Evolutionary conservation across 2,888 invertebrate species (phyloP).

Genomic region (Drosophila lutescens): DNA sequence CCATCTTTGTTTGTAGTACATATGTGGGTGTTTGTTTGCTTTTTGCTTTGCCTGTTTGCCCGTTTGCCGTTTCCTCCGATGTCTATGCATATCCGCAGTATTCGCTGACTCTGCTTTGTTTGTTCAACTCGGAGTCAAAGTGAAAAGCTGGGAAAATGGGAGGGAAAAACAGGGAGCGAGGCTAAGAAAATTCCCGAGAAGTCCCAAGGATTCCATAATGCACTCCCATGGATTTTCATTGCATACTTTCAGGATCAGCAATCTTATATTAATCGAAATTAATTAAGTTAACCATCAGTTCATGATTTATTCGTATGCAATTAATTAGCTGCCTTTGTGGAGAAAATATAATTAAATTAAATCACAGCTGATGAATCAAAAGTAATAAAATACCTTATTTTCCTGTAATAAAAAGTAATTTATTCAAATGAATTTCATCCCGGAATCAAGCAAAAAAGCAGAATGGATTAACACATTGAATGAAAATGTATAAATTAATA

Average conservation of each 20-base stretch:
- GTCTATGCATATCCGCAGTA: constrained; percentile 57
- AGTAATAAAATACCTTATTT: neutral
- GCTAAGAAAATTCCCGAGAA: neutral
- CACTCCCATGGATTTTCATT: neutral
- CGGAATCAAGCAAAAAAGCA: neutral
- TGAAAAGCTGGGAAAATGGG: neutral
- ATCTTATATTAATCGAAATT: neutral
- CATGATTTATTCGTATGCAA: neutral
- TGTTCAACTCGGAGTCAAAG: constrained; percentile 21
- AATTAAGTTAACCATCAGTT: neutral
- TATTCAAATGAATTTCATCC: neutral
- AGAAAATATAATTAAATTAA: constrained; percentile 5
- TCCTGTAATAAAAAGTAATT: neutral
- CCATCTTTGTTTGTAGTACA: constrained; percentile 1
- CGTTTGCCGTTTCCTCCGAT: constrained; percentile 46
- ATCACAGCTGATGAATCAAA: neutral
- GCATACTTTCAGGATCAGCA: constrained; percentile 24
- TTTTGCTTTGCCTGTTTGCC: constrained; percentile 49
- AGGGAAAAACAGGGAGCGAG: neutral
- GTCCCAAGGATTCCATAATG: neutral
- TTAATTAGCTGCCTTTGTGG: neutral
- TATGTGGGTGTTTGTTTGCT: constrained; percentile 37
- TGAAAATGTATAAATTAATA: neutral
- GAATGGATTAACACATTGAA: neutral
- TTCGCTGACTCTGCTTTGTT: constrained; percentile 53